These are phyloP conservation scores for Enteromius afrohamiltoni DNA, from an alignment of 2,797 vertebrate species.

Conservation along the genomic window DNA sequence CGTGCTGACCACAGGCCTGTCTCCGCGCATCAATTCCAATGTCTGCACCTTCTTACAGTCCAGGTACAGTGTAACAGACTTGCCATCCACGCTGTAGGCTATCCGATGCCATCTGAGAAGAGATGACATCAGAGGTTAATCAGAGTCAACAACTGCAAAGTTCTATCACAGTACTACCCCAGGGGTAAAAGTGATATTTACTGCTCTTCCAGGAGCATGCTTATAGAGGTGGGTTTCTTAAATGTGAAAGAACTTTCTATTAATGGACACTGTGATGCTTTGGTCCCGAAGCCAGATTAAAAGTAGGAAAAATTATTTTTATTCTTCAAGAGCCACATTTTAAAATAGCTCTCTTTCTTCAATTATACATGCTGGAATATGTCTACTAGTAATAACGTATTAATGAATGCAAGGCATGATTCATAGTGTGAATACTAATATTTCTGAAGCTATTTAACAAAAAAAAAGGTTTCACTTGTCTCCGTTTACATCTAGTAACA, in stretches of 20 bases:
- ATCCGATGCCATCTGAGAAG: conserved; percentile 88
- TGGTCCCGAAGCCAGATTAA: too few species aligned
- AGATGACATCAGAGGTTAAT: conserved; percentile 5
- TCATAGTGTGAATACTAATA: not conserved
- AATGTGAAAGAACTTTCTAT: not conserved
- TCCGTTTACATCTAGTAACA: not conserved
- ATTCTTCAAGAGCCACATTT: not conserved
- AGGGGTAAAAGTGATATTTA: conserved; percentile 5
- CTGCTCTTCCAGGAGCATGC: not conserved
- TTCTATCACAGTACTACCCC: not conserved
- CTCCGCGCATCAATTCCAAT: conserved; percentile 74
- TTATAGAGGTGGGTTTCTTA: not conserved
- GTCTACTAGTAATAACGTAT: not conserved
- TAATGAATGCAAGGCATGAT: not conserved
- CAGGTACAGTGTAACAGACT: conserved; percentile 79
- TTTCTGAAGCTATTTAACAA: not conserved
- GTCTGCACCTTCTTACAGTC: conserved; percentile 83
- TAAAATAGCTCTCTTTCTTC: not conserved
- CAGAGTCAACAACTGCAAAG: not conserved
- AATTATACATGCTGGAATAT: not conserved
- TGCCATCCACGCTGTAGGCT: conserved; percentile 82
- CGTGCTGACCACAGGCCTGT: conserved; percentile 77
- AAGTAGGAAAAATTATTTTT: not conserved
- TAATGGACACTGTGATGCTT: not conserved
- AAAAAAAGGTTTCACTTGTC: not conserved